These are phyloP conservation scores for Crocuta crocuta DNA, from an alignment of 2,113 vertebrate species.

Conservation along the genomic window DNA sequence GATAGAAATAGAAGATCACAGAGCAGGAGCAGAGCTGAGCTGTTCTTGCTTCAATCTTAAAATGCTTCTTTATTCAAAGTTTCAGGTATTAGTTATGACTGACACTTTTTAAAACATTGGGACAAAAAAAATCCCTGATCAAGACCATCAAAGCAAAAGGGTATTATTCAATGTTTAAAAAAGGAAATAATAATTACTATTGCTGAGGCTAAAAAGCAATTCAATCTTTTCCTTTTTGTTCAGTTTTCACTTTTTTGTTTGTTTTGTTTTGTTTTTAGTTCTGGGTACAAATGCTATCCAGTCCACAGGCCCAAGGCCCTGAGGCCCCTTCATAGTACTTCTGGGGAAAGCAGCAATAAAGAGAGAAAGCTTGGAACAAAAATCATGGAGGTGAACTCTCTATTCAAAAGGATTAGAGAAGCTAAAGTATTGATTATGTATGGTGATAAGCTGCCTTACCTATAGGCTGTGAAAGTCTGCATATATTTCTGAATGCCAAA, in stretches of 20 bases:
- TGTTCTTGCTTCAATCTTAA: background rate
- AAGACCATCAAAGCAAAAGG: background rate
- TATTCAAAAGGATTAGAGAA: conserved; percentile 10
- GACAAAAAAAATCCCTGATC: background rate
- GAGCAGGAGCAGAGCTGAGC: background rate
- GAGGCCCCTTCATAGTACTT: background rate
- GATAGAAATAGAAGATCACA: background rate
- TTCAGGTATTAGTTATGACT: background rate
- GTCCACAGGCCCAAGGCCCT: background rate
- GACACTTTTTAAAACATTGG: background rate
- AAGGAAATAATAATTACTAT: background rate
- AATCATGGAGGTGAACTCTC: background rate
- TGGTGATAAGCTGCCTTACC: background rate
- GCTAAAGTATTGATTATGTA: background rate
- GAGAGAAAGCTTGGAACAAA: background rate
- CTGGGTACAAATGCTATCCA: background rate
- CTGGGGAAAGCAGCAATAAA: background rate
- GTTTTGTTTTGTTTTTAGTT: background rate
- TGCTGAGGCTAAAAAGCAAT: background rate
- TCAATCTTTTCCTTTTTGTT: background rate
- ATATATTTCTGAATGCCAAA: background rate
- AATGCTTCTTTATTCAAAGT: background rate
- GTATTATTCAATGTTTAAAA: background rate
- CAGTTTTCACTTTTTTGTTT: background rate
- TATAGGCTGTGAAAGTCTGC: background rate